Evolutionary conservation across 1,140 invertebrate genomes (phyloP), one percentile per base, ranked within the genome.

Genomic region (Aphaenogaster floridana): DNA sequence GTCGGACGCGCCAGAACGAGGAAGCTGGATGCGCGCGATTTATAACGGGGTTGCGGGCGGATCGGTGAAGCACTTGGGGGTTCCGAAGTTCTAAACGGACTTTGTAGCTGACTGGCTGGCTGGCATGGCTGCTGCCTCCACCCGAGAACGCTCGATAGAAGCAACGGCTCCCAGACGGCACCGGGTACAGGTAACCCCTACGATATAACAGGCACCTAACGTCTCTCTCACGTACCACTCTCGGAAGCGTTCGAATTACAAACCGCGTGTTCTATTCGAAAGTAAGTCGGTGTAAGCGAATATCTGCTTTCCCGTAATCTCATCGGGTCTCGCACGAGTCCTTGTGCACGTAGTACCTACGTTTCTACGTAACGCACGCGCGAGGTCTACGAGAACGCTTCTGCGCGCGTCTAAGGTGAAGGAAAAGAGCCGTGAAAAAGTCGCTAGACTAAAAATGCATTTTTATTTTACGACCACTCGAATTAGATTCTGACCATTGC

Each of bases 31-130:
- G 68, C 80, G 80, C 42, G 80, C 80, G 45, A 84, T 84, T 84
- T 84, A 84, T 84, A 84, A 84, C 52, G 34, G 54, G 78, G 78
- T 36, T 15, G 54, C n/a, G 54, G 42, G 74, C 69, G 57, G 88
- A 90, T 90, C 88, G 89, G 80, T 79, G 86, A 85, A 90, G 78
- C 86, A 90, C 89, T 87, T 80, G 59, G 88, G 88, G 86, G 85
- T 42, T 76, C 8, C 74, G 50, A 90, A 90, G 88, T 90, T 90
- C 86, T 79, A 87, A 90, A 90, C 89, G 85, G 88, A 90, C 79
- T 90, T 90, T 61, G 86, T 64, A 86, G 57, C 71, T 34, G 48
- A 3, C 57, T 63, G 28, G 77, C 74, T 86, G 4, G 28, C 28
- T 61, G 59, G 63, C 68, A 68, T 5, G 34, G 9, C 52, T 42